A percentile compares a stretch with the other conserved stretches of the same genome.
Evolutionary conservation across 2,888 invertebrate genomes (phyloP).

Genomic region (Parthenolecanium corni): DNA sequence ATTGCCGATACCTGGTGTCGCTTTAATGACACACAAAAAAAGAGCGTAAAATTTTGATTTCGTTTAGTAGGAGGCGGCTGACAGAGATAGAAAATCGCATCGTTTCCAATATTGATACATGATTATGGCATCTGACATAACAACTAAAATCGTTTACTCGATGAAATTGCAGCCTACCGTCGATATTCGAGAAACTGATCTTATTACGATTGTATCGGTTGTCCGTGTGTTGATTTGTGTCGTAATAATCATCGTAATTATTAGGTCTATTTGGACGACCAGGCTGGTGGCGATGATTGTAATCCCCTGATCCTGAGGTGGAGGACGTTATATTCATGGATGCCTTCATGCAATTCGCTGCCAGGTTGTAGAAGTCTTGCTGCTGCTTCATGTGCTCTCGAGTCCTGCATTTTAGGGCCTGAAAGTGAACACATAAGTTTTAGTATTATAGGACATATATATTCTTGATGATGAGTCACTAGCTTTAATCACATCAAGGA

Average conservation of each 20-base stretch:
- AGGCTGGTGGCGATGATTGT: background rate
- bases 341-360: constrained; percentile 15
- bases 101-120: too few species aligned
- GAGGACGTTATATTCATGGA: constrained; percentile 19
- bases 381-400: constrained; percentile 23
- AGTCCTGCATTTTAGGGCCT: constrained; percentile 23
- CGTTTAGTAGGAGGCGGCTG: too few species aligned
- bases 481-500: too few species aligned
- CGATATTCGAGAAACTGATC: background rate
- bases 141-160: background rate
- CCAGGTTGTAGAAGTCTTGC: constrained; percentile 26
- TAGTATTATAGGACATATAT: too few species aligned
- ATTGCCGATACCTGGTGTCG: too few species aligned
- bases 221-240: background rate
- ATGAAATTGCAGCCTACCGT: background rate
- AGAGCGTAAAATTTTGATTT: too few species aligned
- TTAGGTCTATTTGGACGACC: too few species aligned
- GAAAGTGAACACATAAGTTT: background rate
- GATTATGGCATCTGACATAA: too few species aligned
- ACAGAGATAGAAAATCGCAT: too few species aligned
- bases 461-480: too few species aligned
- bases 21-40: too few species aligned
- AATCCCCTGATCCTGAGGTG: constrained; percentile 36
- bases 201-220: constrained; percentile 14
- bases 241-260: constrained; percentile 3